Percentiles rank a stretch among this genome's conserved stretches.
These are phyloP conservation scores for Rhynchomys soricoides DNA, from an alignment of 2,113 vertebrate genomes.

Conservation along the genomic window DNA sequence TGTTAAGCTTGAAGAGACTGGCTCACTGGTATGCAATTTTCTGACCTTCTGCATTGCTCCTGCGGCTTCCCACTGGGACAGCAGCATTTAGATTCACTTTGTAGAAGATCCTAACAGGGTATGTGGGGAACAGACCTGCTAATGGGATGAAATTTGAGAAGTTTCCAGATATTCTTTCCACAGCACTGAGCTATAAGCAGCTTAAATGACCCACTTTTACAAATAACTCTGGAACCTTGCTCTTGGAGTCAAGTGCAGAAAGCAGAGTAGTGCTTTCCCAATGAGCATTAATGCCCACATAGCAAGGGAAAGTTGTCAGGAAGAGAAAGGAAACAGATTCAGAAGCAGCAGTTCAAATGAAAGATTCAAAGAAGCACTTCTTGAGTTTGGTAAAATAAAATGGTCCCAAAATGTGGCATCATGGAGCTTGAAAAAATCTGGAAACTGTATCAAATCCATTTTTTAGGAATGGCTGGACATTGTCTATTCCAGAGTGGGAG, in stretches of 20 bases:
- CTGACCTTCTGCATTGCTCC: neutral
- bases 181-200: neutral
- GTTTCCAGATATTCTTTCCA: conserved; percentile 40
- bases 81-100: conserved; percentile 33
- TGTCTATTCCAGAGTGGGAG: neutral
- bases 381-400: conserved; percentile 6
- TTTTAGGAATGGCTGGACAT: neutral
- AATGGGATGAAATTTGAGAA: conserved; percentile 36
- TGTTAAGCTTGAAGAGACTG: neutral
- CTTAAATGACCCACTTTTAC: neutral
- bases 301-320: neutral
- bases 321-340: neutral
- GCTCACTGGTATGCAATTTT: neutral
- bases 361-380: neutral
- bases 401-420: neutral
- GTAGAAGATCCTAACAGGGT: neutral
- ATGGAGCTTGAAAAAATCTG: neutral
- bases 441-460: neutral
- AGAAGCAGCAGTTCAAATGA: neutral
- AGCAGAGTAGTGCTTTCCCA: neutral
- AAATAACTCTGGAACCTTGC: neutral
- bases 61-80: neutral
- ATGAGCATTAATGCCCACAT: neutral
- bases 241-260: neutral
- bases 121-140: neutral